Evolutionary conservation across 2,113 vertebrate species (phyloP), one percentile per base, ranked within the genome.

Genomic region (Mirza zaza): DNA sequence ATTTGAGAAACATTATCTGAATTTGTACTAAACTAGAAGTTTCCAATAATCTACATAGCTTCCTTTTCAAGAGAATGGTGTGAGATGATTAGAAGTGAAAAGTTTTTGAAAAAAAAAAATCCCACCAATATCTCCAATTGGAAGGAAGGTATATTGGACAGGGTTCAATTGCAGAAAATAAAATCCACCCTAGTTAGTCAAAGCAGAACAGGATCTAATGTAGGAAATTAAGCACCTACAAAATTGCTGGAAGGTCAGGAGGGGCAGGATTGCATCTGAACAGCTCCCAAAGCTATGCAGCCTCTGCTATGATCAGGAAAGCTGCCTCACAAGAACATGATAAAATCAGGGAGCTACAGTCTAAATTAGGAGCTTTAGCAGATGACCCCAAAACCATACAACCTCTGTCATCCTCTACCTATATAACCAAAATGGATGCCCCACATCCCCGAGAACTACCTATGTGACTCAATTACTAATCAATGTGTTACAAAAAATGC

Each of bases 141-240:
- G 57, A 89, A 95, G 63, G 39, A 91, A 70, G 27, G 21, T 59
- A 11, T 59, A 80, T 48, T 90, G 50, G 57, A 82, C 32, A 90
- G 45, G 32, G 11, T 89, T 97, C 42, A 45, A 29, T 21, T 86
- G 18, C 34, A 87, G 82, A 97, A 97, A 94, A 92, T 91, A 93
- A 97, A 80, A 85, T 82, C 52, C 34, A 92, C 50, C 59, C 45
- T 48, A 75, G 29, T 90, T 95, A 79, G 34, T 52, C 57, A 73
- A 96, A 95, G 75, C 20, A 87, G 23, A 94, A 95, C 67, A 87
- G 65, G 32, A 95, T 86, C 83, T 92, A 67, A 83, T 65, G 55
- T 57, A 95, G 86, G 20, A 97, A 96, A 95, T 83, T 89, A 75
- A 34, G 25, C 76, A 63, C 75, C 95, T 86, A 91, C 42, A 83